phyloP scores from a whole-genome alignment of 2,797 vertebrate genomes.

The Sitta carolinensis region DNA sequence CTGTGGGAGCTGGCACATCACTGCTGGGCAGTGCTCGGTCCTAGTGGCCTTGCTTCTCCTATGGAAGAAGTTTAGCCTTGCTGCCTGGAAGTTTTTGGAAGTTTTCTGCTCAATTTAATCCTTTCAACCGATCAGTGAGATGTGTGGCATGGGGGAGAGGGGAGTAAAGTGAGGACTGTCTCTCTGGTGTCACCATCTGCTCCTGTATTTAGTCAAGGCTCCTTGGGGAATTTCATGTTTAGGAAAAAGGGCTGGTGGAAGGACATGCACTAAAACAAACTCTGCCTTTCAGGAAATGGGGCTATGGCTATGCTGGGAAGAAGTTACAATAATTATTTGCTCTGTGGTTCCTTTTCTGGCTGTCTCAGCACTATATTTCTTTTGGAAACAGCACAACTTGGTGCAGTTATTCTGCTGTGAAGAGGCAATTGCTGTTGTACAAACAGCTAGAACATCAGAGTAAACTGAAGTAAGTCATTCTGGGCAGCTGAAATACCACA shows the following conservation, averaged over 20 bases:
- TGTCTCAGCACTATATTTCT: background rate
- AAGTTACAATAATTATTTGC: slow-evolving; percentile 46
- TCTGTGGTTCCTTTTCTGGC: slow-evolving; percentile 30
- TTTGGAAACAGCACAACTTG: background rate
- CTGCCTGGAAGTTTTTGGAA: background rate
- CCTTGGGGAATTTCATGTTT: slow-evolving; percentile 21
- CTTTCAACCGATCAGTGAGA: slow-evolving; percentile 30
- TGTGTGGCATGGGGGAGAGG: background rate
- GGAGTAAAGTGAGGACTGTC: background rate
- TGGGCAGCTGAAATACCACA: background rate
- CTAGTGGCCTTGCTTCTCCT: background rate
- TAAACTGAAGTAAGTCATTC: background rate
- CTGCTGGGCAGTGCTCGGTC: background rate
- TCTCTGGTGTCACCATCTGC: slow-evolving; percentile 50
- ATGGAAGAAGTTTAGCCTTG: background rate
- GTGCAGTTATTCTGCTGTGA: background rate
- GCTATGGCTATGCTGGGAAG: background rate
- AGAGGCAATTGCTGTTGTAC: background rate
- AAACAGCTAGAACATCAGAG: background rate
- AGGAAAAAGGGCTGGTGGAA: slow-evolving; percentile 26
- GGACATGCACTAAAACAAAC: slow-evolving; percentile 26
- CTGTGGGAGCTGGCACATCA: accelerated
- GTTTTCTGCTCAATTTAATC: slow-evolving; percentile 51
- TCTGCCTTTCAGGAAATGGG: slow-evolving; percentile 28
- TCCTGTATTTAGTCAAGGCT: slow-evolving; percentile 23